Percentiles rank a stretch among this genome's conserved stretches.
These are phyloP conservation scores for Buathra laborator DNA, from an alignment of 2,888 invertebrate species.

Conservation along the genomic window DNA sequence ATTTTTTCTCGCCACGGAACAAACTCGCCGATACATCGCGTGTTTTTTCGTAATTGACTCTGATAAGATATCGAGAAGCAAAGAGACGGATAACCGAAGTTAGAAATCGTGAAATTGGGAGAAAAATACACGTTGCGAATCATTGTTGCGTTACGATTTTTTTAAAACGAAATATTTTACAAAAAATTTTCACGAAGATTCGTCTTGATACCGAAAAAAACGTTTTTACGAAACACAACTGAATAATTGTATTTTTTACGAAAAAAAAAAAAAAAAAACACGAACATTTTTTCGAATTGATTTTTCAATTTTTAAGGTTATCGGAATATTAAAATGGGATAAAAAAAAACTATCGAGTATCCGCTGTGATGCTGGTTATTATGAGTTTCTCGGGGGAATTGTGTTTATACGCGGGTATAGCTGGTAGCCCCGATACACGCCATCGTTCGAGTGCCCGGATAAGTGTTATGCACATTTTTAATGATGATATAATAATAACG, in stretches of 20 bases:
- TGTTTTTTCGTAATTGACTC: slow-evolving; percentile 22
- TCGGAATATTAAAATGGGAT: background rate
- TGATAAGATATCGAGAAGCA: slow-evolving; percentile 49
- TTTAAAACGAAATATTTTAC: too few relatives aligned
- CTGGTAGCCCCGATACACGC: slow-evolving; percentile 1
- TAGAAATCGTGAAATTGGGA: background rate
- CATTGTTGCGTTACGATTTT: too few relatives aligned
- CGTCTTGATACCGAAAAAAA: too few relatives aligned
- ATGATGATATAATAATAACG: slow-evolving; percentile 52
- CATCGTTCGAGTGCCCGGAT: slow-evolving; percentile 18
- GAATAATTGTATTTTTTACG: background rate
- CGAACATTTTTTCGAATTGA: background rate
- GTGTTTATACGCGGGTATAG: slow-evolving; percentile 28
- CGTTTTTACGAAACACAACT: background rate
- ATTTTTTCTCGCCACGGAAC: background rate
- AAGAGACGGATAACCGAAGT: background rate
- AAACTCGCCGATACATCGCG: slow-evolving; percentile 11
- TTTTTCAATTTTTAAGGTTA: background rate
- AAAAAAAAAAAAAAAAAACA: background rate
- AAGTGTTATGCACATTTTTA: slow-evolving; percentile 50
- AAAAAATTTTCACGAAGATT: too few relatives aligned
- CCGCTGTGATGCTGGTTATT: background rate
- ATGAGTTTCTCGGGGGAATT: slow-evolving; percentile 1
- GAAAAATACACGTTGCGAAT: background rate
- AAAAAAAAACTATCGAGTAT: slow-evolving; percentile 1